Conservation (phyloP, 2,888 invertebrate species). For the Caenorhabditis sinica region DNA sequence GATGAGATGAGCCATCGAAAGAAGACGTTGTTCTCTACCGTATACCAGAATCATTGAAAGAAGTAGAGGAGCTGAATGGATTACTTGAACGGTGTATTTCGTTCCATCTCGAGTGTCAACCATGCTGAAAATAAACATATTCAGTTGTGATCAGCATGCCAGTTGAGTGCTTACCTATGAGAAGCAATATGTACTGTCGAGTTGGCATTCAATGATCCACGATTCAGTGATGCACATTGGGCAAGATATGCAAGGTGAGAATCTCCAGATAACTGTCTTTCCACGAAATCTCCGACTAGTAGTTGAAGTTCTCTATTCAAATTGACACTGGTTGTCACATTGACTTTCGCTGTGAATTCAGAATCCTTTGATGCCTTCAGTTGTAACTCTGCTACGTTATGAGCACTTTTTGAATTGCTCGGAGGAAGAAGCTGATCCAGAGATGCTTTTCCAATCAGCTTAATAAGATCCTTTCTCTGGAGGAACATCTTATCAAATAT, state of each 20-base stretch:
- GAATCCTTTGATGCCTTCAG: slow-evolving; percentile 78
- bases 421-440: slow-evolving; percentile 84
- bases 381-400: slow-evolving; percentile 82
- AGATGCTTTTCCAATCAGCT: slow-evolving; percentile 71
- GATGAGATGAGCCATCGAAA: slow-evolving; percentile 85
- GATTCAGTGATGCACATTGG: slow-evolving; percentile 81
- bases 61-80: slow-evolving; percentile 85
- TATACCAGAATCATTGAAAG: slow-evolving; percentile 85
- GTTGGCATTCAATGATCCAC: slow-evolving; percentile 77
- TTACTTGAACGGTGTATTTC: slow-evolving; percentile 85
- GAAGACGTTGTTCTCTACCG: slow-evolving; percentile 81
- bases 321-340: slow-evolving; percentile 82
- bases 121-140: slow-evolving; percentile 80
- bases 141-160: not conserved
- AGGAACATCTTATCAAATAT: slow-evolving; percentile 84
- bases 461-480: slow-evolving; percentile 84
- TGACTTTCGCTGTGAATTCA: slow-evolving; percentile 78
- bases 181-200: slow-evolving; percentile 78
- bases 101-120: slow-evolving; percentile 84
- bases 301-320: slow-evolving; percentile 83
- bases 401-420: slow-evolving; percentile 80
- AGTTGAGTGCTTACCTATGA: slow-evolving; percentile 75
- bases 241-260: slow-evolving; percentile 81
- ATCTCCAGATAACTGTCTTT: slow-evolving; percentile 74
- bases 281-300: slow-evolving; percentile 80